Base-by-base conservation (phyloP, 2,797 vertebrate species). In the Esox masquinongy region DNA sequence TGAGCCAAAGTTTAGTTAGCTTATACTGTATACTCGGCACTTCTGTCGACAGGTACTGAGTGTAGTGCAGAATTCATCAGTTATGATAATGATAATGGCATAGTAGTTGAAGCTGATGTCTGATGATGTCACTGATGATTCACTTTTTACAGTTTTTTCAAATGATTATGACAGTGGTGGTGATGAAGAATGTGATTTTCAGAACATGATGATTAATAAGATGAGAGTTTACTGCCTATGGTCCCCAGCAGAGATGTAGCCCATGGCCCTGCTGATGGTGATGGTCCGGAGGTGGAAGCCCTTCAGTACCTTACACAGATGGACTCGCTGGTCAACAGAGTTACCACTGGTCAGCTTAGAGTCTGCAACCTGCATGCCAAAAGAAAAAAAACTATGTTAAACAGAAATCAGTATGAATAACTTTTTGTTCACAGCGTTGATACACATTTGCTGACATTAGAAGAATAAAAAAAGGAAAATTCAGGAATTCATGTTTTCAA, bases 251-350 rank as follows among this genome's bases (percentile, higher is more conserved):
- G 80, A 84, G 70, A 96, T 88, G 82, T 96, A 96, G 75, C 81
- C 88, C 78, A 98, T 83, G 1, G 94, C 82, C 82, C 97, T 90
- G 84, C 90, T 80, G 71, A 98, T 94, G 71, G 97, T 98, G 89
- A 97, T 80, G 0, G 88, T 74, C 0, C 97, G 95, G 5, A 93
- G 3, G 0, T 86, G 79, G 83, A 99, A 95, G 5, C 93, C 94
- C 0, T 93, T 94, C 17, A 99, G 92, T 9, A 88, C 70, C 0
- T 91, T 77, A 43, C 94, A 97, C 84, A 97, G 93, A 72, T 86
- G 74, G 79, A 88, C 68, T 59, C 94, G 87, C n/a, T 86, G 83
- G 0, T 5, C 16, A 84, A 86, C 96, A 36, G 86, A 36, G 63
- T 73, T 0, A 0, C 0, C 0, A 56, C 53, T 56, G 1, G 2